Evolutionary conservation across 1,140 invertebrate species (phyloP), one percentile per base, ranked within the genome.

Genomic region (Bicyclus anynana): DNA sequence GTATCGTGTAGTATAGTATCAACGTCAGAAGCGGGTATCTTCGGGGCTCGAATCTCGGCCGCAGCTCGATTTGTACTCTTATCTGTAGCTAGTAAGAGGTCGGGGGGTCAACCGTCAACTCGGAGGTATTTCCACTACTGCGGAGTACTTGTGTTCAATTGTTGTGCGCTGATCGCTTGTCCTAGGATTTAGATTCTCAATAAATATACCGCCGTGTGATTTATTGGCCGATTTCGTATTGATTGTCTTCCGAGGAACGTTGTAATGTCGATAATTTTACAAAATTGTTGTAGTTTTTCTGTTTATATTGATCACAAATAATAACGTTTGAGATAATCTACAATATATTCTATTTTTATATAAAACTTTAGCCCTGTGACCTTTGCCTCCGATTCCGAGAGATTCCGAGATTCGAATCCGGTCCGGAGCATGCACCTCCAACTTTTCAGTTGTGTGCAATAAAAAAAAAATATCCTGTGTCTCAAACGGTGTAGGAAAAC

Each of bases 81-180:
- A 87, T 85, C 82, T 87, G 53, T 74, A 77, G 72, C 82, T 84
- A 75, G 72, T 83, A 72, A 70, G 63, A 80, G 80, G 80, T 82
- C 75, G 80, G 78, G 77, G 85, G 84, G 80, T 87, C 76, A 80
- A 71, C 74, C 64, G 80, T 87, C 76, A 80, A 70, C 74, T 65
- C 72, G 53, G 72, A 78, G 71, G 76, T 77, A 81, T 33, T 33
- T 33, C 29, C n/a, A 33, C 7, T 80, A 71, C 69, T 66, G 58
- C 60, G 59, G 56, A 66, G 66, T 73, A 66, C 51, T 65, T 63
- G 55, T 63, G 61, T 67, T 61, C 62, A 50, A 73, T 64, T 67
- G 72, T 33, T 67, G n/a, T 51, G 21, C n/a, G 37, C 35, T 49
- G 20, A 16, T 21, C 37, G 54, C 13, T 48, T 10, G 21, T 16